phyloP scores from a whole-genome alignment of 2,888 invertebrate genomes.

The Rhagophthalmus giganteus region DNA sequence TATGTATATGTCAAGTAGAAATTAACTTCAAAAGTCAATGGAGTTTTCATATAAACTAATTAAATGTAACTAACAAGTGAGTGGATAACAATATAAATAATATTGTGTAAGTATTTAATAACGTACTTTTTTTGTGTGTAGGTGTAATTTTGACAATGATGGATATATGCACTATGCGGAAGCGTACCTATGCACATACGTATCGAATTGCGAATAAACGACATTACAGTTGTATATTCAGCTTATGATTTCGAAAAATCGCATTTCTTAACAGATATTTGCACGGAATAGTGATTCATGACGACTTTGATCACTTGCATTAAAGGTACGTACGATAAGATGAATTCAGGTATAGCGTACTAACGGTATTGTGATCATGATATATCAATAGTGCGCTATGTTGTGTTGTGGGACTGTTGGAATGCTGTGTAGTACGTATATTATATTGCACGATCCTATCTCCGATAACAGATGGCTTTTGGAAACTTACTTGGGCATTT shows the following conservation, averaged over 20 bases:
- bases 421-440: constrained; percentile 41
- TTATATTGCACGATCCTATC: constrained; percentile 46
- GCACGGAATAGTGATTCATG: constrained; percentile 41
- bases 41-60: too few relatives aligned
- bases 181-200: too few relatives aligned
- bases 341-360: constrained; percentile 42
- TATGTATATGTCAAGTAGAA: too few relatives aligned
- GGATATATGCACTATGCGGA: too few relatives aligned
- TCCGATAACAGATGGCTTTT: constrained; percentile 46
- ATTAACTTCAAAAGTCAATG: too few relatives aligned
- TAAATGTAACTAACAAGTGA: too few relatives aligned
- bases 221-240: constrained; percentile 38
- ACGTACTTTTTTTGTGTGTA: too few relatives aligned
- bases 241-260: constrained; percentile 38
- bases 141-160: too few relatives aligned
- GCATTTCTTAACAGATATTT: constrained; percentile 37
- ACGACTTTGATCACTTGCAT: constrained; percentile 35
- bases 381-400: constrained; percentile 44
- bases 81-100: too few relatives aligned
- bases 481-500: constrained; percentile 41
- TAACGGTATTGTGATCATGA: constrained; percentile 46
- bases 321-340: constrained; percentile 37
- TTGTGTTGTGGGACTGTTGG: constrained; percentile 38
- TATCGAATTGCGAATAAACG: constrained; percentile 29
- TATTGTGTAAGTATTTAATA: too few relatives aligned